Conservation (phyloP, 1,140 invertebrate genomes). For the Calliphora vicina region DNA sequence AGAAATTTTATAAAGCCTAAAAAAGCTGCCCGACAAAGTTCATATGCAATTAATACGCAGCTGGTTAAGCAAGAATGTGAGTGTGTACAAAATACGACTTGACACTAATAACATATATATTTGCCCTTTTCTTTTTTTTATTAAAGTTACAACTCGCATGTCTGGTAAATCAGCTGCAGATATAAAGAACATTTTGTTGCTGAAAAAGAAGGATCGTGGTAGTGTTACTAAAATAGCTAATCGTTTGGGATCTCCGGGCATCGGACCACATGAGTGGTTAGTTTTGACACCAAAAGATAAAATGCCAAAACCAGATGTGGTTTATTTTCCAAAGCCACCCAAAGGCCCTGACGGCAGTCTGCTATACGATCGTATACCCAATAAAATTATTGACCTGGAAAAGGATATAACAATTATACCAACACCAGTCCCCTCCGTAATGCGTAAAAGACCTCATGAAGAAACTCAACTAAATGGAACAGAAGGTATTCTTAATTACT, state of each 20-base stretch:
- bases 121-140: not conserved
- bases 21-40: conserved; percentile 88
- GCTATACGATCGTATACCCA: conserved; percentile 82
- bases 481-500: conserved; percentile 45
- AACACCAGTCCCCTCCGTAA: conserved; percentile 62
- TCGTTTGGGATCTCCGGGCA: conserved; percentile 74
- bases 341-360: conserved; percentile 86
- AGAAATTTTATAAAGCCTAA: conserved; percentile 82
- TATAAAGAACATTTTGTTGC: conserved; percentile 68
- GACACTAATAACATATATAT: not conserved
- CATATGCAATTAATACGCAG: conserved; percentile 83
- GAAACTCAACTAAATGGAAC: conserved; percentile 80
- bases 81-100: conserved; percentile 47
- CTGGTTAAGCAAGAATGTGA: conserved; percentile 86
- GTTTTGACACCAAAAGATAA: conserved; percentile 79
- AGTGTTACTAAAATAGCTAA: conserved; percentile 81
- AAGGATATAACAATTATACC: conserved; percentile 64
- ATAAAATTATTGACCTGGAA: conserved; percentile 76
- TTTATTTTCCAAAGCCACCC: conserved; percentile 85
- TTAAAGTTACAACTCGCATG: conserved; percentile 69
- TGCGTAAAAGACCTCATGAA: conserved; percentile 78
- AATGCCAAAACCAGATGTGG: conserved; percentile 79
- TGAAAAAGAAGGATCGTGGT: conserved; percentile 69
- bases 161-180: conserved; percentile 70
- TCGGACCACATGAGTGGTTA: conserved; percentile 79